phyloP scores from a whole-genome alignment of 2,113 vertebrate species.

The Clarias batrachus region DNA sequence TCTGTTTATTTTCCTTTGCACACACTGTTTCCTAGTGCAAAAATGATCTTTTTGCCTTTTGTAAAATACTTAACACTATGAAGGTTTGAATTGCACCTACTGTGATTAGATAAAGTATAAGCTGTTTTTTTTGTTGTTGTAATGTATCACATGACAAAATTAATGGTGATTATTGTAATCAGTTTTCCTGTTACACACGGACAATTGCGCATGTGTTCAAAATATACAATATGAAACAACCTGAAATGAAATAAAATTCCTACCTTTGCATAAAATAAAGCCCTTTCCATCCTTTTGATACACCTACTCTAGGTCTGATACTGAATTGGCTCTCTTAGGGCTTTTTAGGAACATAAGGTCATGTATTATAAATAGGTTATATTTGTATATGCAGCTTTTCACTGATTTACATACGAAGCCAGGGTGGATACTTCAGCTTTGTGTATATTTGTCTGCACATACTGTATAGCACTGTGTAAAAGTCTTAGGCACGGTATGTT shows the following conservation, averaged over 20 bases:
- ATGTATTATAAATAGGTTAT: background rate
- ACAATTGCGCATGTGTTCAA: constrained; percentile 11
- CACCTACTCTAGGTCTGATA: background rate
- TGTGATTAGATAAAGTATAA: background rate
- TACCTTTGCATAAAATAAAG: background rate
- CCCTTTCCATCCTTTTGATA: background rate
- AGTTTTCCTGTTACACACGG: background rate
- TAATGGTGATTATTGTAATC: background rate
- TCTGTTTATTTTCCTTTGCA: background rate
- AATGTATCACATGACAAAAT: background rate
- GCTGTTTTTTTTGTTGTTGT: background rate
- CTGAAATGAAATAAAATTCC: background rate
- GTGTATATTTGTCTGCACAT: background rate
- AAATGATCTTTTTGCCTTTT: background rate
- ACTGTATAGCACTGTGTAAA: background rate
- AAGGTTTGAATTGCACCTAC: background rate
- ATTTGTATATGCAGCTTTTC: background rate
- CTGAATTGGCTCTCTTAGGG: background rate
- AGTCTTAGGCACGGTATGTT: background rate
- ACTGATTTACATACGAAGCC: background rate
- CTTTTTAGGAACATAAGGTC: background rate
- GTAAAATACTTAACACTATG: background rate
- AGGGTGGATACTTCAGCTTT: background rate
- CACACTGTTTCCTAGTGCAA: background rate
- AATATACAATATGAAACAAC: background rate